These are phyloP conservation scores for Alauda arvensis DNA, from an alignment of 2,797 vertebrate species.

Conservation along the genomic window DNA sequence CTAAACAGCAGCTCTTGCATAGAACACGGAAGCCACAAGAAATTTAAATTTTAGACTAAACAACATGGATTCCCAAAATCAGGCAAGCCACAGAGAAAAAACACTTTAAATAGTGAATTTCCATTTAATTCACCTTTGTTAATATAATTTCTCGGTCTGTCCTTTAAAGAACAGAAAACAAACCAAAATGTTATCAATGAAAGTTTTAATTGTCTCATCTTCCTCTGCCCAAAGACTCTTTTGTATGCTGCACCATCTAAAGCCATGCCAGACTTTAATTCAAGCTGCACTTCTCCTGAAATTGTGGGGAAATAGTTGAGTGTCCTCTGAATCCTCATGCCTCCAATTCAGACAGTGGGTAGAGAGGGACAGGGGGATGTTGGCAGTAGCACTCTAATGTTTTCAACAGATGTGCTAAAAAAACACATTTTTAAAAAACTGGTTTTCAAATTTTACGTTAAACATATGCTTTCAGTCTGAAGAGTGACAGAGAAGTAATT, in stretches of 20 bases:
- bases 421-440: neutral
- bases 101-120: neutral
- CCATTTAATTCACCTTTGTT: neutral
- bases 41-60: neutral
- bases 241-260: neutral
- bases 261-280: neutral
- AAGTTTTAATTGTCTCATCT: neutral
- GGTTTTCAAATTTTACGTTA: neutral
- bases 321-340: neutral
- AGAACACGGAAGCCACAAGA: neutral
- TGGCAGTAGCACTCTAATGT: neutral
- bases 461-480: neutral
- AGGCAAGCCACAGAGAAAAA: neutral
- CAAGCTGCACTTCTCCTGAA: neutral
- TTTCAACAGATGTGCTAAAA: neutral
- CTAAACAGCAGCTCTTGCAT: neutral
- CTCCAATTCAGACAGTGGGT: neutral
- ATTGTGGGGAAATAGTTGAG: neutral
- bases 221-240: neutral
- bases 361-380: neutral
- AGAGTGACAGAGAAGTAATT: neutral
- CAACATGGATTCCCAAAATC: neutral
- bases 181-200: neutral
- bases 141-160: neutral
- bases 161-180: neutral